These are phyloP conservation scores for Mesochorus sp. DNA, from an alignment of 2,888 invertebrate species.

Conservation along the genomic window DNA sequence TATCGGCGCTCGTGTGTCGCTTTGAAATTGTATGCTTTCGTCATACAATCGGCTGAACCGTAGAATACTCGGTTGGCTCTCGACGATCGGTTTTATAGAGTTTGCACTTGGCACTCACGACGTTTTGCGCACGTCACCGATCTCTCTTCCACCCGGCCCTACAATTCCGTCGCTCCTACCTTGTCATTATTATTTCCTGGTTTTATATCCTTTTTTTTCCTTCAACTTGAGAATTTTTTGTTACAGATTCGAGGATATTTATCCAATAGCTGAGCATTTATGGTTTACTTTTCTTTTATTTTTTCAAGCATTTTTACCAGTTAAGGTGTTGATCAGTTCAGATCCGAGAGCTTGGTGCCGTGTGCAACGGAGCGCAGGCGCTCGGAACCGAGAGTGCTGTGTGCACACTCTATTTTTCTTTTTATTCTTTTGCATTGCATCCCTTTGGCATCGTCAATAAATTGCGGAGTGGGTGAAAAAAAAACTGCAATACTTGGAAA, in stretches of 20 bases:
- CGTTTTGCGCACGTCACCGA: conserved; percentile 68
- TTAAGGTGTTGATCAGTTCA: not conserved
- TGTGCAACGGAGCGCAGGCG: conserved; percentile 48
- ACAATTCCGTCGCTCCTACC: conserved; percentile 24
- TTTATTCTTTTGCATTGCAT: not conserved
- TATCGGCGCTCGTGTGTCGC: not conserved
- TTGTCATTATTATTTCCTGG: too few relatives aligned
- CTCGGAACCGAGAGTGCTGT: conserved; percentile 10
- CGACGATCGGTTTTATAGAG: conserved; percentile 67
- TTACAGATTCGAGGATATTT: too few relatives aligned
- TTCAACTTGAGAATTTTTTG: too few relatives aligned
- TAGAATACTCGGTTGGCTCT: conserved; percentile 44
- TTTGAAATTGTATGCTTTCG: not conserved
- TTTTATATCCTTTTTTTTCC: not conserved
- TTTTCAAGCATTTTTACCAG: too few relatives aligned
- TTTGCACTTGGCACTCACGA: conserved; percentile 60
- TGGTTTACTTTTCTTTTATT: too few relatives aligned
- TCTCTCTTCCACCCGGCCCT: conserved; percentile 53
- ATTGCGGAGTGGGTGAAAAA: too few relatives aligned
- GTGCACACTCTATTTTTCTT: conserved; percentile 16
- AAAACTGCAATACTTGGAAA: not conserved
- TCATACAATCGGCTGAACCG: conserved; percentile 46
- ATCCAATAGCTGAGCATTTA: too few relatives aligned
- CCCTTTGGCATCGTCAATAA: not conserved
- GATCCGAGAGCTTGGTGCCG: conserved; percentile 35